Percentiles rank a stretch among this genome's conserved stretches.
Conservation (phyloP, 92 coral and sea anemone genomes). For the Phymanthus crucifer region DNA sequence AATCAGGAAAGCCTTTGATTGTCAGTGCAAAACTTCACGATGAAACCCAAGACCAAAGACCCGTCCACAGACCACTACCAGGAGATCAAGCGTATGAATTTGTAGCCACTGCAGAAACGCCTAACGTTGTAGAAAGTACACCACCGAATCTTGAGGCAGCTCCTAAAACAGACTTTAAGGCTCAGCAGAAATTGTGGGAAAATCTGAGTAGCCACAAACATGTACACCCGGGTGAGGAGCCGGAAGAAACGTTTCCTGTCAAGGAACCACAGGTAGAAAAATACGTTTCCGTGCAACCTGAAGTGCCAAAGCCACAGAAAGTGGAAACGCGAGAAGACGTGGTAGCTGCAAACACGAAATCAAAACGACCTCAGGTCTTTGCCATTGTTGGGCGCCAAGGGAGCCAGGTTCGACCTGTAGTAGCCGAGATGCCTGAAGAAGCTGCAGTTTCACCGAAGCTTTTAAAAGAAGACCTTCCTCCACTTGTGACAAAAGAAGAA, state of each 20-base stretch:
- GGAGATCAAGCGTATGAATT: constrained; percentile 17
- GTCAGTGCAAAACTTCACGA: constrained; percentile 41
- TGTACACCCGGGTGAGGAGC: constrained; percentile 14
- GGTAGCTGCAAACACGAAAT: background rate
- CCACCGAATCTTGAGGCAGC: constrained; percentile 13
- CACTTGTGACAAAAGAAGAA: constrained; percentile 4
- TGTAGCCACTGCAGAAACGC: constrained; percentile 5
- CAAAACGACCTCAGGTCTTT: constrained; percentile 40
- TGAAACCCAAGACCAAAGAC: background rate
- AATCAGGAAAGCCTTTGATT: constrained; percentile 26
- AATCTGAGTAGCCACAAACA: constrained; percentile 2
- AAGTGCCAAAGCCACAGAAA: background rate
- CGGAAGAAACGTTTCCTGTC: background rate
- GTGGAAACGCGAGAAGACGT: background rate
- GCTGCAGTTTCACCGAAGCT: background rate
- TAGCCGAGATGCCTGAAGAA: constrained; percentile 21
- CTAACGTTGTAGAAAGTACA: constrained; percentile 3
- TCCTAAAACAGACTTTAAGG: constrained; percentile 12
- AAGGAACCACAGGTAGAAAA: background rate
- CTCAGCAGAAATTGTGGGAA: constrained; percentile 26
- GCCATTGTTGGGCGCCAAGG: constrained; percentile 41
- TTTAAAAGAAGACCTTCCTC: background rate
- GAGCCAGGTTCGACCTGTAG: constrained; percentile 29
- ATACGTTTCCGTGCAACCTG: constrained; percentile 14
- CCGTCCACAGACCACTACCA: constrained; percentile 13